Base-by-base conservation (phyloP, 2,113 vertebrate genomes). In the Hemicordylus capensis region DNA sequence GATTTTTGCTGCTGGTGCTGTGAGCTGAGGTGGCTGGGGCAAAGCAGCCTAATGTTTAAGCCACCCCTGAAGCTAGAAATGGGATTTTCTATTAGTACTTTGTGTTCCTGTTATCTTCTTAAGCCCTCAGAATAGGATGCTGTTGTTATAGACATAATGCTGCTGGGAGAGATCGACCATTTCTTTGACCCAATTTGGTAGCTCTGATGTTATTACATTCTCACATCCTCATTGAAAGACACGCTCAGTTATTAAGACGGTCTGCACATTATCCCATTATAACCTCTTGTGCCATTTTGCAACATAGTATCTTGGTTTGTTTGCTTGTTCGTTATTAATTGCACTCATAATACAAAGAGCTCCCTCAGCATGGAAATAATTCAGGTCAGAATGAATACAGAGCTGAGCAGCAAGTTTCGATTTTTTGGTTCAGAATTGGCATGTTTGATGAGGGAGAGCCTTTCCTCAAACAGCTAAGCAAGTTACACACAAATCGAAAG, bases 341-440 rank as follows among this genome's bases (percentile, higher is more conserved):
- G 56, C 39, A 66, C 1, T 17, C 7, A 9, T 0, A 37, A 61
- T 28, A 19, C 1, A 1, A 7, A 5, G 54, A 87, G 48, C 44
- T 77, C 67, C 79, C 39, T 31, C 20, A 83, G 42, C 58, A 42
- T 85, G 86, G 78, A 87, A 73, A 77, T 81, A 56, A 51, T 26
- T 44, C 17, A 56, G 80, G 81, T 76, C 24, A 88, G 77, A n/a
- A n/a, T n/a, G 85, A 87, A 28, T 28, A 12, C 7, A 51, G 31
- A 64, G 14, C 22, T 51, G 63, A 67, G 44, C n/a, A 34, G 20
- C 19, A 26, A 31, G 26, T 61, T 61, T 78, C 39, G 22, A 31
- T 37, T 28, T 54, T 3, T 44, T 1, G 39, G 6, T 26, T 44
- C 58, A 61, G 61, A 26, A 78, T 42, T 22, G 39, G 58, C 56